Base-by-base conservation (phyloP, 2,797 vertebrate species). In the Apogon talboti region DNA sequence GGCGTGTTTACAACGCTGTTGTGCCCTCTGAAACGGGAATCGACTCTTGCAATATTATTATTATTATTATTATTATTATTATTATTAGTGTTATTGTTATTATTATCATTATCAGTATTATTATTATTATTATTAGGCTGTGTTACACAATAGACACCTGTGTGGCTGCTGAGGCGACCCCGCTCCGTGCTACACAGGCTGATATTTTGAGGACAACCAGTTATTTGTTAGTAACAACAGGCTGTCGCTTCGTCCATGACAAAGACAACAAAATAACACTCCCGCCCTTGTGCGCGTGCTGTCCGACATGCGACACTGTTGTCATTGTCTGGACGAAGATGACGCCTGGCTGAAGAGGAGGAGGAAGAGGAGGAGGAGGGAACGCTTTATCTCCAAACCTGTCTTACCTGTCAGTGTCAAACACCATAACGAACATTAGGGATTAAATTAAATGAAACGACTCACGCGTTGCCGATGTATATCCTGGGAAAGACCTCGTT, bases 401-500 rank as follows among this genome's bases (percentile, higher is more conserved):
- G 53, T 44, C 4, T 61, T 55, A 82, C 64, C 76, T 81, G 88
- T 77, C 77, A 11, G 50, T 37, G 76, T 61, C 44, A 59, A 7
- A 49, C 21, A 35, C 53, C 44, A 57, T 2, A 44, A 46, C 15
- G 6, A 11, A 62, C 37, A 42, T 18, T 14, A 15, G 28, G 3
- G 21, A 9, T 18, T 13, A 11, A 18, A n/a, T 7, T 8, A 53
- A 0, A 48, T 1, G 28, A 24, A 40, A 68, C 24, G 64, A 97
- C 97, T 99, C 92, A 99, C 97, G 96, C 97, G 92, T 99, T 98
- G 61, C 97, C 97, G 91, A 99, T 90, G 94, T 95, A 98, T 85
- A 98, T 95, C 74, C 94, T 90, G 60, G 96, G 96, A 86, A 89
- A 95, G 78, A 99, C 97, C 93, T 98, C 96, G 92, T 98, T 97